These are phyloP conservation scores for Ophioninae sp. DNA, from an alignment of 2,888 invertebrate species.

Conservation along the genomic window DNA sequence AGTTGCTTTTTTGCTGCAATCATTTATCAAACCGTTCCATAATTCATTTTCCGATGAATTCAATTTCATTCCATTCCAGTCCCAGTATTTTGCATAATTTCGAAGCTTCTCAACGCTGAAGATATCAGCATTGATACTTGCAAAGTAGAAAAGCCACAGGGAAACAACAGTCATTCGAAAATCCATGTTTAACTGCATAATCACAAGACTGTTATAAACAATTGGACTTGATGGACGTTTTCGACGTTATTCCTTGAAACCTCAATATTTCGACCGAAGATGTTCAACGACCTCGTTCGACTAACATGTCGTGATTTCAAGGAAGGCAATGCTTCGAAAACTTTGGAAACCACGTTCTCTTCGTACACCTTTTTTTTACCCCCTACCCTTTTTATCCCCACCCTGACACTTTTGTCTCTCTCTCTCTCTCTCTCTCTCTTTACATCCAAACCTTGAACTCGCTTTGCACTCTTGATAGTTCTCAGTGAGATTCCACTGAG, in stretches of 20 bases:
- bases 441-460: slow-evolving; percentile 4
- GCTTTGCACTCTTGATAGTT: slow-evolving; percentile 18
- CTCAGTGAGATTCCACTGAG: slow-evolving; percentile 27
- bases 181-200: slow-evolving; percentile 50
- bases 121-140: slow-evolving; percentile 65
- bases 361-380: slow-evolving; percentile 68
- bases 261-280: slow-evolving; percentile 37
- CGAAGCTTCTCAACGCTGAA: slow-evolving; percentile 72
- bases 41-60: slow-evolving; percentile 83
- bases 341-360: slow-evolving; percentile 54
- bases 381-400: slow-evolving; percentile 45
- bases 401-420: slow-evolving; percentile 12
- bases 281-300: slow-evolving; percentile 56
- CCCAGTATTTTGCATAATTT: slow-evolving; percentile 76
- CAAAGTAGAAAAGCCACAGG: slow-evolving; percentile 51
- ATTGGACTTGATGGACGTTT: slow-evolving; percentile 1
- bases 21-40: slow-evolving; percentile 88
- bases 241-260: slow-evolving; percentile 15
- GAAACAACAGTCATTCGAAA: slow-evolving; percentile 44
- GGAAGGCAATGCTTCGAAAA: slow-evolving; percentile 24
- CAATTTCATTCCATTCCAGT: slow-evolving; percentile 72
- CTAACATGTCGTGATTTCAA: slow-evolving; percentile 44
- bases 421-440: slow-evolving; percentile 5
- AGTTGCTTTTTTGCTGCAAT: slow-evolving; percentile 86
- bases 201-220: slow-evolving; percentile 22